Conservation (phyloP, 1,140 invertebrate genomes). For the Eueides isabella region DNA sequence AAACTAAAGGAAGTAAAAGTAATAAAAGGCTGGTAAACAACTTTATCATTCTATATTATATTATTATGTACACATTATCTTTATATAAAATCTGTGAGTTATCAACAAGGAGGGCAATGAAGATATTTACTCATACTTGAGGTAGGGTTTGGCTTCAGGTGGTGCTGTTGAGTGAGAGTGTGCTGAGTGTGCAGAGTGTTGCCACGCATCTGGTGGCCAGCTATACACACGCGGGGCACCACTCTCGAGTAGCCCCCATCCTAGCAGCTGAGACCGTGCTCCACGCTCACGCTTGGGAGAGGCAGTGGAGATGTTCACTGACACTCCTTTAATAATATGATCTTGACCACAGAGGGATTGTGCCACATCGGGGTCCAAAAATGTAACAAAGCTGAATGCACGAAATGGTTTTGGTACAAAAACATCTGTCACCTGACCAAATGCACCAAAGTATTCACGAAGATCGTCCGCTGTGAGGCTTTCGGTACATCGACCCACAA, state of each 20-base stretch:
- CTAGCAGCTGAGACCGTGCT: slow-evolving; percentile 55
- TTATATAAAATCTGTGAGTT: slow-evolving; percentile 76
- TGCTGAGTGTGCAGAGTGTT: slow-evolving; percentile 42
- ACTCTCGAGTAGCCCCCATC: slow-evolving; percentile 64
- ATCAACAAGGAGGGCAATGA: slow-evolving; percentile 63
- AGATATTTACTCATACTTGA: slow-evolving; percentile 71
- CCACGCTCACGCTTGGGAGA: slow-evolving; percentile 89
- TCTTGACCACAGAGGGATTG: slow-evolving; percentile 97
- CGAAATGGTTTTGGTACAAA: slow-evolving; percentile 97
- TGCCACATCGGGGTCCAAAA: slow-evolving; percentile 96
- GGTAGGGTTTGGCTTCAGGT: slow-evolving; percentile 69
- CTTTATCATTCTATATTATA: slow-evolving; percentile 73
- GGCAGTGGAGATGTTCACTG: slow-evolving; percentile 97
- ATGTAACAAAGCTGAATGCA: slow-evolving; percentile 97
- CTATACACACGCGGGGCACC: slow-evolving; percentile 62
- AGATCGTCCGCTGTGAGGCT: slow-evolving; percentile 94
- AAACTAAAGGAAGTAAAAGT: not conserved
- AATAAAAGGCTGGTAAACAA: slow-evolving; percentile 43
- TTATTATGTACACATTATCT: slow-evolving; percentile 76
- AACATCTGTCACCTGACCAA: slow-evolving; percentile 97
- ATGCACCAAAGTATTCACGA: slow-evolving; percentile 96
- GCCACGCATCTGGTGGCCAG: slow-evolving; percentile 67
- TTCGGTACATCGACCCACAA: slow-evolving; percentile 97
- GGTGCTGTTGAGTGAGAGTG: slow-evolving; percentile 35
- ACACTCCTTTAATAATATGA: slow-evolving; percentile 97